Evolutionary conservation across 2,797 vertebrate genomes (phyloP).

Genomic region (Novumbra hubbsi): DNA sequence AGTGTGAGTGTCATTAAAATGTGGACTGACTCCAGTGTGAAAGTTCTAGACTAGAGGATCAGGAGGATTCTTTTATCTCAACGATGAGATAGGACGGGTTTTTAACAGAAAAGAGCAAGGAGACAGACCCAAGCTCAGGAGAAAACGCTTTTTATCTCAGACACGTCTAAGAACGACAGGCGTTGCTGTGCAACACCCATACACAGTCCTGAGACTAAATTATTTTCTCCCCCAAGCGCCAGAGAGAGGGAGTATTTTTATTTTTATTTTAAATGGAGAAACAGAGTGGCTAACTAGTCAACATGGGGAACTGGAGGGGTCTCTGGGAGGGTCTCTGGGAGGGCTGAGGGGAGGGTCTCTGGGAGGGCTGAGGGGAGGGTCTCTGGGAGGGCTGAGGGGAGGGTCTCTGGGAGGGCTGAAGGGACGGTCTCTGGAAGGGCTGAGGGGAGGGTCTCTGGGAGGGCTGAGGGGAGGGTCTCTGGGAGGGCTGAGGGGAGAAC

Average conservation of each 20-base stretch:
- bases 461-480: neutral
- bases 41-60: neutral
- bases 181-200: neutral
- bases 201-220: neutral
- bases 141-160: neutral
- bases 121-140: neutral
- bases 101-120: neutral
- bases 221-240: neutral
- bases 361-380: neutral
- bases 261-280: neutral
- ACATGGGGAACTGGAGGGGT: neutral
- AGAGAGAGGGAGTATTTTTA: neutral
- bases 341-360: neutral
- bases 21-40: neutral
- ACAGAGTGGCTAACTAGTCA: neutral
- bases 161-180: neutral
- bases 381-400: neutral
- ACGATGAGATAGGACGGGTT: neutral
- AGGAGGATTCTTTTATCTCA: neutral
- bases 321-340: too few relatives aligned
- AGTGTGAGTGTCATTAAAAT: neutral
- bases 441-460: too few relatives aligned
- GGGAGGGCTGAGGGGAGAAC: too few relatives aligned
- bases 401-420: too few relatives aligned
- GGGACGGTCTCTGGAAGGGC: too few relatives aligned